Conservation (phyloP, 2,113 vertebrate species). For the Prolemur simus region DNA sequence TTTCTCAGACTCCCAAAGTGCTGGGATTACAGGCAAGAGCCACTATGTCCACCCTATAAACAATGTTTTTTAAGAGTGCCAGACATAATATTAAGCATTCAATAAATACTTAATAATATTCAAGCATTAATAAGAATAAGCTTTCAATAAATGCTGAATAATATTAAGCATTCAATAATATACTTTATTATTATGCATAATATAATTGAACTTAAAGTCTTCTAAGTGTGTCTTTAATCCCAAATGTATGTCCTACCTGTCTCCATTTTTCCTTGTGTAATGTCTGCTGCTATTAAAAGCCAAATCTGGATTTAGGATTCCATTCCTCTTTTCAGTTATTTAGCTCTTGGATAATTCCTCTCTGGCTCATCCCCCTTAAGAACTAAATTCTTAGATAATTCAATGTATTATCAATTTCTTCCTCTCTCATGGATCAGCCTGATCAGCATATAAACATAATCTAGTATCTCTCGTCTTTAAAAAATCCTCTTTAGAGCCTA, state of each 20-base stretch:
- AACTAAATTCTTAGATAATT: conserved; percentile 3
- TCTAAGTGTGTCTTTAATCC: not conserved
- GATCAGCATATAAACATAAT: conserved; percentile 13
- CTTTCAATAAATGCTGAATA: not conserved
- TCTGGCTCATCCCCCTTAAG: not conserved
- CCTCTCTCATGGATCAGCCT: conserved; percentile 10
- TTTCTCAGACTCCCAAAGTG: no score
- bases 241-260: not conserved
- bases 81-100: not conserved
- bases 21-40: no score
- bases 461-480: not conserved
- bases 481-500: not conserved
- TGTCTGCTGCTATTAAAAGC: not conserved
- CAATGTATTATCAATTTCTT: not conserved
- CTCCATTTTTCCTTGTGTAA: not conserved
- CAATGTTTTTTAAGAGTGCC: not conserved
- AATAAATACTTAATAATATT: not conserved
- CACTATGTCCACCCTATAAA: not conserved
- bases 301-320: conserved; percentile 6
- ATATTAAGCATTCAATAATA: not conserved
- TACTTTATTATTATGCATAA: conserved; percentile 13
- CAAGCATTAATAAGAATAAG: not conserved
- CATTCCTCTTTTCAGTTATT: not conserved
- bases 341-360: not conserved
- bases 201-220: not conserved